A percentile compares a stretch with the other conserved stretches of the same genome.
These are phyloP conservation scores for Diplosoma virens DNA, from an alignment of 23 tunicate genomes.

Conservation along the genomic window DNA sequence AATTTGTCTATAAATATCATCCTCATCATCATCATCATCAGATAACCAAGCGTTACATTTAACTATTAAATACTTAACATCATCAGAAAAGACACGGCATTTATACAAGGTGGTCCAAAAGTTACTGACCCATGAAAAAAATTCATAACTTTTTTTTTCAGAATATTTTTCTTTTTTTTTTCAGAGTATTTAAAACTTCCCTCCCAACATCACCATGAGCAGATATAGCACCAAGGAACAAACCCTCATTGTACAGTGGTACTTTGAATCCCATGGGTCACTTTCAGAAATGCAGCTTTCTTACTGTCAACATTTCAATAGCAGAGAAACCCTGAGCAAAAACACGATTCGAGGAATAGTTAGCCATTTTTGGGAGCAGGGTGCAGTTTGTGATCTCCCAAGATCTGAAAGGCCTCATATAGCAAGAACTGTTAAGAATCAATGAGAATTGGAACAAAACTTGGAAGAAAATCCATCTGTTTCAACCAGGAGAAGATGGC, in stretches of 20 bases:
- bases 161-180: background rate
- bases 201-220: background rate
- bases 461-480: background rate
- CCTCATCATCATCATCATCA: too few species aligned
- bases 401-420: background rate
- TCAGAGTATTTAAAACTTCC: background rate
- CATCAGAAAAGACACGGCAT: background rate
- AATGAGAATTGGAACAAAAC: background rate
- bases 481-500: too few species aligned
- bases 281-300: background rate
- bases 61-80: too few species aligned
- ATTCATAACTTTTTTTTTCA: background rate
- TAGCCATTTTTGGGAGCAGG: background rate
- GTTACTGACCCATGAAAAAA: background rate
- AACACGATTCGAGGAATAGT: background rate
- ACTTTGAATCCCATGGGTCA: background rate
- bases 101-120: background rate
- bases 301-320: background rate
- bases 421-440: background rate
- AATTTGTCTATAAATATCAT: too few species aligned
- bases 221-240: background rate
- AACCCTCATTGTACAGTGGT: background rate
- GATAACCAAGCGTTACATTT: too few species aligned
- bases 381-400: background rate
- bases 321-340: background rate